Percentiles rank a stretch among this genome's conserved stretches.
phyloP scores from a whole-genome alignment of 2,888 invertebrate species.

The Yponomeuta sedellus region DNA sequence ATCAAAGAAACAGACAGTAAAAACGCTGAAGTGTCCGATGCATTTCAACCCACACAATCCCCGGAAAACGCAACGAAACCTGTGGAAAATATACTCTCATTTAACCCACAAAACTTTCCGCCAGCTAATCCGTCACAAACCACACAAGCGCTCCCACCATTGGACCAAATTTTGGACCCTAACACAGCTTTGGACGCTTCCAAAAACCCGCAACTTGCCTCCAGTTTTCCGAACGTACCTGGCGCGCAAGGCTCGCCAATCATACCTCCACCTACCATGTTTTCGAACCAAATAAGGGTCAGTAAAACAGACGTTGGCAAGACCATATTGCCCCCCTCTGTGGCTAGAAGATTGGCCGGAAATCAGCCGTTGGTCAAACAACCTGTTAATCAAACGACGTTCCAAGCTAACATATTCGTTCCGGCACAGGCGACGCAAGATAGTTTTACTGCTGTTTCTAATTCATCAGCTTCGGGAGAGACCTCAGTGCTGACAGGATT shows the following conservation, averaged over 20 bases:
- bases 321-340: constrained; percentile 58
- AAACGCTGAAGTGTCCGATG: neutral
- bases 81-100: neutral
- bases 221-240: neutral
- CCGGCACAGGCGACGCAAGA: constrained; percentile 28
- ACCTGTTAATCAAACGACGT: constrained; percentile 28
- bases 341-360: constrained; percentile 55
- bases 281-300: constrained; percentile 38
- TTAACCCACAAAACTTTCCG: constrained; percentile 17
- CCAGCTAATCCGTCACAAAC: neutral
- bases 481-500: constrained; percentile 13
- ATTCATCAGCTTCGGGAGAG: neutral
- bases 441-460: neutral
- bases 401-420: constrained; percentile 47
- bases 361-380: constrained; percentile 51
- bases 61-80: neutral
- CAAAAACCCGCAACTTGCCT: neutral
- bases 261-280: constrained; percentile 65
- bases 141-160: neutral
- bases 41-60: neutral
- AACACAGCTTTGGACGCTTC: neutral
- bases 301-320: constrained; percentile 37
- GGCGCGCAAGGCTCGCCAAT: constrained; percentile 28
- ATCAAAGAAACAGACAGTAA: neutral
- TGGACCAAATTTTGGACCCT: neutral